These are phyloP conservation scores for Diploscapter pachys DNA, from an alignment of 1,140 invertebrate genomes.

Conservation along the genomic window DNA sequence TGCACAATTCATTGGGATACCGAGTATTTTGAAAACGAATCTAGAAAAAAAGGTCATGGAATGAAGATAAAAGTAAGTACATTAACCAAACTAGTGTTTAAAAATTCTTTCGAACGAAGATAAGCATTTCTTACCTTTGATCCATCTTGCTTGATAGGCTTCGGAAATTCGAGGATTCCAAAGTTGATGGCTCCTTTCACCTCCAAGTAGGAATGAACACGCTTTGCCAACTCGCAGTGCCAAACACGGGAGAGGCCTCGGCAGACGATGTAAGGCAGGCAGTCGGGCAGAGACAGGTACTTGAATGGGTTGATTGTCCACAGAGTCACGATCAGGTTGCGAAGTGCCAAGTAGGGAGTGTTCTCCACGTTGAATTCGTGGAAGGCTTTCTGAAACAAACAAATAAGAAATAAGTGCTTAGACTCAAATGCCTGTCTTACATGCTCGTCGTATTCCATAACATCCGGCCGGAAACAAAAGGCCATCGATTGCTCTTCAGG, in stretches of 20 bases:
- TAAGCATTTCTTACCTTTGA: no score
- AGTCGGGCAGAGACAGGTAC: slow-evolving; percentile 60
- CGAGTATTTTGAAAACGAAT: no score
- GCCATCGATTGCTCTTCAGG: slow-evolving; percentile 56
- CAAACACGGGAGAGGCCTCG: slow-evolving; percentile 61
- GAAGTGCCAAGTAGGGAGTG: slow-evolving; percentile 61
- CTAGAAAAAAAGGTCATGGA: not conserved
- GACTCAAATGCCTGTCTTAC: not conserved
- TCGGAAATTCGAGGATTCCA: slow-evolving; percentile 59
- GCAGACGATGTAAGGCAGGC: slow-evolving; percentile 60
- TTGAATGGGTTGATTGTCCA: slow-evolving; percentile 63
- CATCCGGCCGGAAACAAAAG: slow-evolving; percentile 60
- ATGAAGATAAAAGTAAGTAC: not conserved
- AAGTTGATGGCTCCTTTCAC: slow-evolving; percentile 61
- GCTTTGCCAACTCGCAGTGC: slow-evolving; percentile 55
- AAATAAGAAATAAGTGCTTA: not conserved
- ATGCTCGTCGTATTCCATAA: slow-evolving; percentile 60
- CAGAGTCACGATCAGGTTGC: slow-evolving; percentile 62
- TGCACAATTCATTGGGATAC: no score
- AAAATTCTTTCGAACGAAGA: no score
- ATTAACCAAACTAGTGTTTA: not conserved
- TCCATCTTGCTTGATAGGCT: not conserved
- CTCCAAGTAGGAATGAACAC: slow-evolving; percentile 60
- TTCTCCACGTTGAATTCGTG: slow-evolving; percentile 57
- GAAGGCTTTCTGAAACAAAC: slow-evolving; percentile 49